These are phyloP conservation scores for Apaloderma vittatum DNA, from an alignment of 2,113 vertebrate genomes.

Conservation along the genomic window DNA sequence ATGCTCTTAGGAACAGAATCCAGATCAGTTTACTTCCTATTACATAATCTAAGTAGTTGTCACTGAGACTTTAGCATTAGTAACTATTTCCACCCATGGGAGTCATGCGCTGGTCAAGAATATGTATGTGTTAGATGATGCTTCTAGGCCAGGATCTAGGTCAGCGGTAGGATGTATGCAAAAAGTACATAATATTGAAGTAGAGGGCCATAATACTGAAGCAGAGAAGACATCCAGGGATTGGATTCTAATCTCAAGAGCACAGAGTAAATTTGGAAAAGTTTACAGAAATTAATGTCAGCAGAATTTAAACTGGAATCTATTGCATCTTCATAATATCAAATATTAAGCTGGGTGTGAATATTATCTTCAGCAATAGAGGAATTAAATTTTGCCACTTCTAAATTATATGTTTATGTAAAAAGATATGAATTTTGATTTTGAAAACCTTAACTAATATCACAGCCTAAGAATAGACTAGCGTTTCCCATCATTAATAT, in stretches of 20 bases:
- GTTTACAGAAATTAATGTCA: background rate
- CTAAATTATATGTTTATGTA: background rate
- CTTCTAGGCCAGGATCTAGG: background rate
- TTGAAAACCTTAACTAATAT: background rate
- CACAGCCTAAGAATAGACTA: background rate
- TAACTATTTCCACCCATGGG: slow-evolving; percentile 34
- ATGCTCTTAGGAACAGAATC: slow-evolving; percentile 38
- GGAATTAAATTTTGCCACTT: background rate
- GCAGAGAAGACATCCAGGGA: background rate
- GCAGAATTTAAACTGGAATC: background rate
- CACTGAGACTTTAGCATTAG: slow-evolving; percentile 8
- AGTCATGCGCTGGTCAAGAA: background rate
- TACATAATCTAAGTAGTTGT: slow-evolving; percentile 50
- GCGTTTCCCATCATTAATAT: background rate
- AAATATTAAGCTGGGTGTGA: background rate
- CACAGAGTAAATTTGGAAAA: background rate
- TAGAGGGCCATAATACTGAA: background rate
- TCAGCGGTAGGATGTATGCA: background rate
- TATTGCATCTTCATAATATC: background rate
- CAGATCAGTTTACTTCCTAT: slow-evolving; percentile 60
- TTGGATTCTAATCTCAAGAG: background rate
- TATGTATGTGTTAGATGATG: background rate
- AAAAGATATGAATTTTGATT: background rate
- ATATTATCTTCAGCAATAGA: background rate
- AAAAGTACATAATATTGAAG: background rate